These are phyloP conservation scores for Allophyes oxyacanthae DNA, from an alignment of 2,888 invertebrate species.

Conservation along the genomic window DNA sequence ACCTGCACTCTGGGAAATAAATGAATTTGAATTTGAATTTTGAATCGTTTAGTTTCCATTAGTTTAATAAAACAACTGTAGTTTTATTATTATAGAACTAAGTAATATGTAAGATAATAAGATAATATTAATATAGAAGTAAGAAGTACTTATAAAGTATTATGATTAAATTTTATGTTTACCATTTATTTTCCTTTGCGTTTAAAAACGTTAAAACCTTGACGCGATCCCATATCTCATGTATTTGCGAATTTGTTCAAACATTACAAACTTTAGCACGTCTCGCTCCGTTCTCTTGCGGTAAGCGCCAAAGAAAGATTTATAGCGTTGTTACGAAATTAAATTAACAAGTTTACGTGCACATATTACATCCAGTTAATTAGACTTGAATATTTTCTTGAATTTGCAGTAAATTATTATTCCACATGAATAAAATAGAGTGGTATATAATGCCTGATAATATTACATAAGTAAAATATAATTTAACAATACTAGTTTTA, in stretches of 20 bases:
- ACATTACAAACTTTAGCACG: slow-evolving; percentile 17
- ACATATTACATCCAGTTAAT: slow-evolving; percentile 24
- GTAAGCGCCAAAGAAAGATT: slow-evolving; percentile 38
- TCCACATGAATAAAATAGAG: not conserved
- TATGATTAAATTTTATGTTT: no score
- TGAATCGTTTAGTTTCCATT: no score
- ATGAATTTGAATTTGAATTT: no score
- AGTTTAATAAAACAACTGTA: no score
- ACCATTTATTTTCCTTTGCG: slow-evolving; percentile 1
- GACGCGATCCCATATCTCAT: not conserved
- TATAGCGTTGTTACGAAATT: slow-evolving; percentile 47
- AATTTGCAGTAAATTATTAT: slow-evolving; percentile 14
- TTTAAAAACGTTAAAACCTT: slow-evolving; percentile 2
- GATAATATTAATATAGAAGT: no score
- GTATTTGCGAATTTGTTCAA: slow-evolving; percentile 24
- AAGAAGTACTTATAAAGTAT: no score
- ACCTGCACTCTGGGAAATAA: no score
- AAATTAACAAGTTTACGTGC: slow-evolving; percentile 47
- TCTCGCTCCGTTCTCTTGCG: slow-evolving; percentile 10
- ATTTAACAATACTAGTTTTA: no score
- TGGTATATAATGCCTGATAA: no score
- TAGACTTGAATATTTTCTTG: slow-evolving; percentile 13
- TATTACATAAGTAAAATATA: no score
- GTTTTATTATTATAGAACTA: no score
- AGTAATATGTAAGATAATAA: no score